Percentiles rank a stretch among this genome's conserved stretches.
Evolutionary conservation across 2,113 vertebrate species (phyloP).

Genomic region (Hydropotes inermis): DNA sequence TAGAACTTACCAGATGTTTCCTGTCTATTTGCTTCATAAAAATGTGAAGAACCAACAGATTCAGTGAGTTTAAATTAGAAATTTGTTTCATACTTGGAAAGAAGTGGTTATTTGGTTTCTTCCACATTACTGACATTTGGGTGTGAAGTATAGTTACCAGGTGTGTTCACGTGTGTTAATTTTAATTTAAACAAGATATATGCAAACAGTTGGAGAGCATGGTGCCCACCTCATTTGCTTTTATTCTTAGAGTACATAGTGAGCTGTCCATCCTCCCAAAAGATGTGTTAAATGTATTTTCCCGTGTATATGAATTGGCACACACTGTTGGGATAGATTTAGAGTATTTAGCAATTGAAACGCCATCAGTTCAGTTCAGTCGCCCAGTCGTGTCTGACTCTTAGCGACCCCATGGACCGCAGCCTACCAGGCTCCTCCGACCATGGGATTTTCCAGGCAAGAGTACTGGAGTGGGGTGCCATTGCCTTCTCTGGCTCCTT

Average conservation of each 20-base stretch:
- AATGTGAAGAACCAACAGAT: neutral
- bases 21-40: neutral
- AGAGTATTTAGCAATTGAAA: neutral
- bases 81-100: neutral
- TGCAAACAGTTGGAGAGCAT: neutral
- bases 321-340: neutral
- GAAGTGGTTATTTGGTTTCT: neutral
- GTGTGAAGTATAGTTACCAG: neutral
- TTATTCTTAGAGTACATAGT: neutral
- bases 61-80: neutral
- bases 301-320: neutral
- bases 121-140: neutral
- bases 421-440: no score
- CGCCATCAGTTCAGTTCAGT: no score
- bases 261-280: neutral
- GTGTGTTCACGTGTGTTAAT: neutral
- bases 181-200: neutral
- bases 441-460: no score
- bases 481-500: neutral
- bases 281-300: neutral
- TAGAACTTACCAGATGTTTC: neutral
- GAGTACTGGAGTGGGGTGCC: no score
- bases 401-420: no score
- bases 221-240: neutral
- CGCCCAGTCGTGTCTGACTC: no score